These are phyloP conservation scores for Vipera ursinii DNA, from an alignment of 2,797 vertebrate genomes.

Conservation along the genomic window DNA sequence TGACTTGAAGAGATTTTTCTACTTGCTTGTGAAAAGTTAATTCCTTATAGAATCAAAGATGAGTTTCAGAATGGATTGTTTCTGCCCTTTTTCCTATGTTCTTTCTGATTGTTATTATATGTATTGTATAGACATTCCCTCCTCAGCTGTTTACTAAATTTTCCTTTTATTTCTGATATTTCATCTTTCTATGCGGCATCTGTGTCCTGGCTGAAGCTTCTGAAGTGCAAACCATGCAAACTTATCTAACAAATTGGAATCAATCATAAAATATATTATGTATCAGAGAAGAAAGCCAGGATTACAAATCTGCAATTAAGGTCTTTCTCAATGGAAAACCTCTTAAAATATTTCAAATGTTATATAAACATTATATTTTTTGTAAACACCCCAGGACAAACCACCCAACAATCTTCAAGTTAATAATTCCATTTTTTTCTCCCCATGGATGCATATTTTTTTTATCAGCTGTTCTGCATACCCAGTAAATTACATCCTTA, in stretches of 20 bases:
- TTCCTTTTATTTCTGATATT: constrained; percentile 5
- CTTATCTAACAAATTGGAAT: not conserved
- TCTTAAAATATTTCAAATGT: not conserved
- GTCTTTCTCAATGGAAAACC: not conserved
- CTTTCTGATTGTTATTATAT: not conserved
- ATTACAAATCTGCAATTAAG: not conserved
- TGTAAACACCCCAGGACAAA: not conserved
- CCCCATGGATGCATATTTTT: not conserved
- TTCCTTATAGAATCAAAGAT: constrained; percentile 43
- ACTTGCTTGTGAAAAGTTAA: constrained; percentile 50
- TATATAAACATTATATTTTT: not conserved
- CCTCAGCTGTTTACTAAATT: constrained; percentile 5
- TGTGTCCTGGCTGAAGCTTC: not conserved
- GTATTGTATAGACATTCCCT: constrained; percentile 9
- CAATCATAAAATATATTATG: not conserved
- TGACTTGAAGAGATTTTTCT: constrained; percentile 48
- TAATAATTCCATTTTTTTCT: not conserved
- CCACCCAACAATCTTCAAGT: not conserved
- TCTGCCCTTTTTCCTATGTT: constrained; percentile 5
- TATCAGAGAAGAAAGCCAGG: not conserved
- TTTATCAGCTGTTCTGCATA: not conserved
- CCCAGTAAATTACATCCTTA: not conserved
- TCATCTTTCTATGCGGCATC: not conserved
- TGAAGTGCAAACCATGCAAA: not conserved
- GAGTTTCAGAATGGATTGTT: constrained; percentile 37